These are phyloP conservation scores for Steatornis caripensis DNA, from an alignment of 2,113 vertebrate species.

Conservation along the genomic window DNA sequence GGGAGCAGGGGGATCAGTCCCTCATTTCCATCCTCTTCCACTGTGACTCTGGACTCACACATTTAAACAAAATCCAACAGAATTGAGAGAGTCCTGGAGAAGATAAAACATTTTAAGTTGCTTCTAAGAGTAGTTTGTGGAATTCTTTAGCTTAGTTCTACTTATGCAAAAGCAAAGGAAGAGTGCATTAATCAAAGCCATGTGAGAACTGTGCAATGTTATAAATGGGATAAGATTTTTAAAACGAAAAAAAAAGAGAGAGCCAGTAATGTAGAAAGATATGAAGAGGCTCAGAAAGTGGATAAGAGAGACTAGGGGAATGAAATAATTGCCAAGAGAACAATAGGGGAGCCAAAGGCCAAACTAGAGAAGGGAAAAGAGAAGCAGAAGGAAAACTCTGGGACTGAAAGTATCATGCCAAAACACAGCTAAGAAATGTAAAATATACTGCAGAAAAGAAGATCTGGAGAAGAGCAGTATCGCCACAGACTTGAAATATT, in stretches of 20 bases:
- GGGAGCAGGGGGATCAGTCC: accelerated
- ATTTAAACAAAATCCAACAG: background rate
- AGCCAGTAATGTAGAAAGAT: background rate
- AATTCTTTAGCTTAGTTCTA: conserved; percentile 10
- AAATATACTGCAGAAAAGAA: background rate
- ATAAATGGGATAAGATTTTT: background rate
- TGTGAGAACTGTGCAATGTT: background rate
- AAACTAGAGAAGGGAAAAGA: background rate
- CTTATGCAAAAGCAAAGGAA: background rate
- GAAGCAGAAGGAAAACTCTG: background rate
- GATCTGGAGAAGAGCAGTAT: background rate
- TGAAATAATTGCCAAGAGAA: conserved; percentile 17
- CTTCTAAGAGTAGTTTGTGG: background rate
- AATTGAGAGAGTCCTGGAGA: background rate
- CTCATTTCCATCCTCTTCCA: background rate
- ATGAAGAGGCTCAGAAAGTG: conserved; percentile 5
- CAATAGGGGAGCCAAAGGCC: conserved; percentile 34
- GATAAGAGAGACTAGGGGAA: background rate
- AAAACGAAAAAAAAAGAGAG: background rate
- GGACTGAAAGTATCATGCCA: background rate
- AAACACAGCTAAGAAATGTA: background rate
- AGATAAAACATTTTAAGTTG: background rate
- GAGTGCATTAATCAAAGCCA: conserved; percentile 34
- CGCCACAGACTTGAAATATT: background rate
- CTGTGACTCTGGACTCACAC: background rate